These are phyloP conservation scores for Pseudomugil gertrudae DNA, from an alignment of 2,797 vertebrate species.

Conservation along the genomic window DNA sequence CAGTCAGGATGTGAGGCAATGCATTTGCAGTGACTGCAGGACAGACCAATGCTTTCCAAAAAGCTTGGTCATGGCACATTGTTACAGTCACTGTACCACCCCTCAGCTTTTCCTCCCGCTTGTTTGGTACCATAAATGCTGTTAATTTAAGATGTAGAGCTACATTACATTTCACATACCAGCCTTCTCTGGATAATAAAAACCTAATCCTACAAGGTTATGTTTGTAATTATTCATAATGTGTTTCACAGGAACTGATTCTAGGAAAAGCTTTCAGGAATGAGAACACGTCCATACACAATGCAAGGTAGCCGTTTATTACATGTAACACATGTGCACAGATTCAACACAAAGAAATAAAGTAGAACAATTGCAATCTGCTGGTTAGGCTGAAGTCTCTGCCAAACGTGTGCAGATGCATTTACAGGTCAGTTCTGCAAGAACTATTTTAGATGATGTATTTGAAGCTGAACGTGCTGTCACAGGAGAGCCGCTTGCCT, in stretches of 20 bases:
- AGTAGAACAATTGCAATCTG: slow-evolving; percentile 22
- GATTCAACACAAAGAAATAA: slow-evolving; percentile 64
- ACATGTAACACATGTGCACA: slow-evolving; percentile 31
- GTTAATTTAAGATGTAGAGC: slow-evolving; percentile 91
- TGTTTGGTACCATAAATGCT: slow-evolving; percentile 95
- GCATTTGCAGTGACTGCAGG: slow-evolving; percentile 80
- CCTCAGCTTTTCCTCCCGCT: slow-evolving; percentile 85
- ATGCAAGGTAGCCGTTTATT: slow-evolving; percentile 78
- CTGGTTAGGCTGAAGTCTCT: slow-evolving; percentile 2
- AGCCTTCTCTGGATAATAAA: slow-evolving; percentile 90
- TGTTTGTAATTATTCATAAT: slow-evolving; percentile 1
- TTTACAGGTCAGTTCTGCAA: neutral
- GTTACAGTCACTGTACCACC: slow-evolving; percentile 89
- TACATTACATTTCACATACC: slow-evolving; percentile 83
- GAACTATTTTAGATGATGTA: slow-evolving; percentile 88
- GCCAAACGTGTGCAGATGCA: neutral
- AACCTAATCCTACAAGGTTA: slow-evolving; percentile 67
- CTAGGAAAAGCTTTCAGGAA: neutral
- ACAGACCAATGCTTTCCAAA: slow-evolving; percentile 55
- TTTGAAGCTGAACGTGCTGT: slow-evolving; percentile 98
- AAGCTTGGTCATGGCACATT: slow-evolving; percentile 82
- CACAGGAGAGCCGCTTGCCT: slow-evolving; percentile 95
- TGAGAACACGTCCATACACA: neutral
- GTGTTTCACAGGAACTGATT: neutral
- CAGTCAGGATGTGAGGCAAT: neutral